Conservation (phyloP, 2,888 invertebrate species). For the Drosophila planitibia region DNA sequence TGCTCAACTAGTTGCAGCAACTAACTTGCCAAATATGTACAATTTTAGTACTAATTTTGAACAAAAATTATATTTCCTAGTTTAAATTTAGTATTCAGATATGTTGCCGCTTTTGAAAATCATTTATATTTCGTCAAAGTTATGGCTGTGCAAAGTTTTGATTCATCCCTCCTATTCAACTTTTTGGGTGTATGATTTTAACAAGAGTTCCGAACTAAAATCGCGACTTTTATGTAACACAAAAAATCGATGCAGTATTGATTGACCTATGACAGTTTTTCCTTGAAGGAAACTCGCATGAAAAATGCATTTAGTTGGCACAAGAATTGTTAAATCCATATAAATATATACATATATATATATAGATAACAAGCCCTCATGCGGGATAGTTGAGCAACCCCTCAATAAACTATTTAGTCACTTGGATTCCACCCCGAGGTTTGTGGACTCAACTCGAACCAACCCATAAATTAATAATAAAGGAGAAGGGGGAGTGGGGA, state of each 20-base stretch:
- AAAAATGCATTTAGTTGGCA: background rate
- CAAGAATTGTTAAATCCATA: slow-evolving; percentile 1
- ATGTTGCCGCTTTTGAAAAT: background rate
- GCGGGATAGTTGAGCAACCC: slow-evolving; percentile 16
- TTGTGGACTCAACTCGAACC: background rate
- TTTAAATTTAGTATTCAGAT: background rate
- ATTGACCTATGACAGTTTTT: background rate
- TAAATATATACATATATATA: too few species aligned
- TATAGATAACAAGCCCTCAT: slow-evolving; percentile 13
- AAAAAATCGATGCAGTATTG: background rate
- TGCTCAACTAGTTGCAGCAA: background rate
- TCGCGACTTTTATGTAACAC: background rate
- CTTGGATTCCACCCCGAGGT: slow-evolving; percentile 4
- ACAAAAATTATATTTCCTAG: background rate
- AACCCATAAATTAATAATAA: slow-evolving; percentile 8
- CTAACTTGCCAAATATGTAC: background rate
- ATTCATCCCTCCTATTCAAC: background rate
- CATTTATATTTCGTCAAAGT: background rate
- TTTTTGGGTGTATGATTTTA: too few species aligned
- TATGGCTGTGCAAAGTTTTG: background rate
- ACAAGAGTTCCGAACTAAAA: background rate
- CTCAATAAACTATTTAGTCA: slow-evolving; percentile 16
- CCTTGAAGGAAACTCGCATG: background rate
- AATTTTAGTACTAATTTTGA: background rate
- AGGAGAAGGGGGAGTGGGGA: background rate